Evolutionary conservation across 2,113 vertebrate genomes (phyloP).

Genomic region (Gadus macrocephalus): DNA sequence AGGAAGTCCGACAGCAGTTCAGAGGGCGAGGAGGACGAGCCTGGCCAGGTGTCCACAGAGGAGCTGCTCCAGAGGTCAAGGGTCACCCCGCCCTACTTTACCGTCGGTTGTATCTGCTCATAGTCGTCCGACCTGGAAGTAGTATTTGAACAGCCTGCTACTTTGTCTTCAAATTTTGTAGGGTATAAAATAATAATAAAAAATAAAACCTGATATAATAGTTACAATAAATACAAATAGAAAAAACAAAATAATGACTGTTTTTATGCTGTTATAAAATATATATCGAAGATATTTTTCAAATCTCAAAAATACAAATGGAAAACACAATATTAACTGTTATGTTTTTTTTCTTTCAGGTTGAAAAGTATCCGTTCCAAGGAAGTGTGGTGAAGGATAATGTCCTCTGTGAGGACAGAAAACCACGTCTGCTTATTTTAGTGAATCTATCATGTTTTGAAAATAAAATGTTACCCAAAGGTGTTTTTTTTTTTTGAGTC

Average conservation of each 20-base stretch:
- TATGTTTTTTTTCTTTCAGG: conserved; percentile 20
- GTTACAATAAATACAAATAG: no score
- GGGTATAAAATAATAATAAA: no score
- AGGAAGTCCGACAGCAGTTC: conserved; percentile 71
- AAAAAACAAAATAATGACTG: no score
- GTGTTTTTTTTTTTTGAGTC: no score
- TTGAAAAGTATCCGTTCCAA: conserved; percentile 38
- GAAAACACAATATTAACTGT: no score
- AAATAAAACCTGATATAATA: no score
- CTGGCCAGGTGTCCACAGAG: conserved; percentile 52
- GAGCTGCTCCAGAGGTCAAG: conserved; percentile 81
- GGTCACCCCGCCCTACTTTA: background rate
- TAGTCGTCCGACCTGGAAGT: no score
- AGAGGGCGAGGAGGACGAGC: conserved; percentile 51
- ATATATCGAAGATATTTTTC: background rate
- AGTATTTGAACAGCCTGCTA: no score
- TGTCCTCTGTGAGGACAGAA: conserved; percentile 42
- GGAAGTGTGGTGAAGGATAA: conserved; percentile 14
- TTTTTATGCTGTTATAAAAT: no score
- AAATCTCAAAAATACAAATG: no score
- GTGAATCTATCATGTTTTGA: background rate
- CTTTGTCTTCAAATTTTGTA: no score
- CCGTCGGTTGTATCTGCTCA: no score
- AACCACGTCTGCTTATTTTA: background rate
- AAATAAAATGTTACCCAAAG: background rate